phyloP scores from a whole-genome alignment of 2,888 invertebrate species.

The Macrosoma leucophasiata region DNA sequence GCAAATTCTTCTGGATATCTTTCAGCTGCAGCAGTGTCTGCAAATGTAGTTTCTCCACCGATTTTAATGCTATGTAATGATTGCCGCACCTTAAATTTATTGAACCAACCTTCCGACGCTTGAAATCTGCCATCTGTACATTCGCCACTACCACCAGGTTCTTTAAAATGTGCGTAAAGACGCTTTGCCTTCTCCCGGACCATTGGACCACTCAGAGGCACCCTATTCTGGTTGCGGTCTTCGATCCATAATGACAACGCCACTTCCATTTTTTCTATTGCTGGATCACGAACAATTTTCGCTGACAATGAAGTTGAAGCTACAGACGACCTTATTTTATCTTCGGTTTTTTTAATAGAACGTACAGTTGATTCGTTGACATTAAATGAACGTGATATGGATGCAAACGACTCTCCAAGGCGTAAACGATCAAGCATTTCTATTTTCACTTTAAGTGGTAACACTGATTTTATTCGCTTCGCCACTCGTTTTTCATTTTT shows the following conservation, averaged over 20 bases:
- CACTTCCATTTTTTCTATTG: constrained; percentile 25
- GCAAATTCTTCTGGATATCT: constrained; percentile 27
- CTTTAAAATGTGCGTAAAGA: constrained; percentile 27
- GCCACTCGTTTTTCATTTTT: constrained; percentile 17
- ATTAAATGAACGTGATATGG: constrained; percentile 24
- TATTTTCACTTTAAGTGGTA: constrained; percentile 25
- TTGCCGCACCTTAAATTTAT: constrained; percentile 27
- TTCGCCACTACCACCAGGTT: constrained; percentile 17
- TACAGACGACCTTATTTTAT: constrained; percentile 27
- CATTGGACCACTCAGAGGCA: constrained; percentile 26
- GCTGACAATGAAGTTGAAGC: constrained; percentile 28
- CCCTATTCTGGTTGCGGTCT: constrained; percentile 24
- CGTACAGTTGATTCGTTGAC: constrained; percentile 25
- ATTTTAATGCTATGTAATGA: constrained; percentile 27
- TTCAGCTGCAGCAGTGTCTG: constrained; percentile 27
- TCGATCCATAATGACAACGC: constrained; percentile 28
- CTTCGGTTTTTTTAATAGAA: constrained; percentile 23
- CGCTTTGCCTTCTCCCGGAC: constrained; percentile 26
- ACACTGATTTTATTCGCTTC: constrained; percentile 21
- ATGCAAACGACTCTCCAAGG: constrained; percentile 22
- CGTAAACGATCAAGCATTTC: constrained; percentile 26
- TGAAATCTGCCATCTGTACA: constrained; percentile 17
- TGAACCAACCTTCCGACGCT: constrained; percentile 26
- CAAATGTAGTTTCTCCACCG: constrained; percentile 25
- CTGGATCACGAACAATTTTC: constrained; percentile 28